Evolutionary conservation across 92 coral and sea anemone species (phyloP).

Genomic region (Porites rus): DNA sequence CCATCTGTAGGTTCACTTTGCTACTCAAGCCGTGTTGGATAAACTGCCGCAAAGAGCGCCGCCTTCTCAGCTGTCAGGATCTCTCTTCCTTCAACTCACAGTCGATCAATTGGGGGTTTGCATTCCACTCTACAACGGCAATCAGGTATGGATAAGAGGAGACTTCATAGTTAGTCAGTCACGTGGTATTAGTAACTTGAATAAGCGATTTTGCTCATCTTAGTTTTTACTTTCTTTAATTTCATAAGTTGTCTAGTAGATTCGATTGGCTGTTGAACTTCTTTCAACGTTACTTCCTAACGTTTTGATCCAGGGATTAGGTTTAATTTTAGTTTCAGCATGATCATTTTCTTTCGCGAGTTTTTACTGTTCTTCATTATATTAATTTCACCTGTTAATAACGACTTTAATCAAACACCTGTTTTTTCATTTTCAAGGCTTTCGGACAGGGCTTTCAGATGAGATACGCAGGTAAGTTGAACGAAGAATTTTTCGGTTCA

Average conservation of each 20-base stretch:
- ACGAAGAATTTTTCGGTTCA: neutral
- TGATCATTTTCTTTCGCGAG: neutral
- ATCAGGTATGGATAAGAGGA: slow-evolving; percentile 57
- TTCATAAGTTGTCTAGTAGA: too few species aligned
- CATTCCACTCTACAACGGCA: slow-evolving; percentile 80
- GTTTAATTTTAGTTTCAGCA: too few species aligned
- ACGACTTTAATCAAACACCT: neutral
- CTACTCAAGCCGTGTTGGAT: slow-evolving; percentile 97
- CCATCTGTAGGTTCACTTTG: slow-evolving; percentile 86
- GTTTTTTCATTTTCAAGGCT: neutral
- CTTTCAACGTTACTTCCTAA: too few species aligned
- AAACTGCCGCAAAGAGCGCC: slow-evolving; percentile 95
- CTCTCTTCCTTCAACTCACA: slow-evolving; percentile 93
- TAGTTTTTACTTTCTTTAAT: too few species aligned
- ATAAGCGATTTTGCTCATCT: too few species aligned
- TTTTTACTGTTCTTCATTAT: too few species aligned
- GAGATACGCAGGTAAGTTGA: slow-evolving; percentile 61
- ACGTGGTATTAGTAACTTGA: too few species aligned
- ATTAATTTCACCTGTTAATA: too few species aligned
- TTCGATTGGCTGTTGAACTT: too few species aligned
- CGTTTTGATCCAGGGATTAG: neutral
- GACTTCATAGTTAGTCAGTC: neutral
- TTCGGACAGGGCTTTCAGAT: slow-evolving; percentile 53
- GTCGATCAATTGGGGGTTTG: slow-evolving; percentile 96
- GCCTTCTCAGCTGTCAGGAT: slow-evolving; percentile 93